Percentiles rank a stretch among this genome's conserved stretches.
These are phyloP conservation scores for Galerucella nymphaeae DNA, from an alignment of 2,888 invertebrate species.

Conservation along the genomic window DNA sequence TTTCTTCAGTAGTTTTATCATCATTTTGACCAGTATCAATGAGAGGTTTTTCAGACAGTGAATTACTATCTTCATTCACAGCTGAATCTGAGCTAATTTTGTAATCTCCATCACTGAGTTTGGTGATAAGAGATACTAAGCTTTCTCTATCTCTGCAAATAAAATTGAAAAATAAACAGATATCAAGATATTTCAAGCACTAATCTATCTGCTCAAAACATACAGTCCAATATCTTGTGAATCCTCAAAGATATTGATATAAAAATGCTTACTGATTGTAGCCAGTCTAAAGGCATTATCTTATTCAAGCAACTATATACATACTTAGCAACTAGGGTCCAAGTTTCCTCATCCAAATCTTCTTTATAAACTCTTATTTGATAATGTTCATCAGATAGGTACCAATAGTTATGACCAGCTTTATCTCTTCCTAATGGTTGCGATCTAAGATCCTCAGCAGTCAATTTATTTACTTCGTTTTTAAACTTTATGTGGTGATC, in stretches of 20 bases:
- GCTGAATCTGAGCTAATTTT: slow-evolving; percentile 70
- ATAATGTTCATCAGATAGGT: slow-evolving; percentile 87
- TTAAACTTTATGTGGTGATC: slow-evolving; percentile 95
- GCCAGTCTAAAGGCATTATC: too few relatives aligned
- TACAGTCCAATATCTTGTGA: too few relatives aligned
- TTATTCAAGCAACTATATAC: slow-evolving; percentile 38
- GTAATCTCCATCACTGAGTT: slow-evolving; percentile 78
- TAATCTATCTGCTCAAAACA: too few relatives aligned
- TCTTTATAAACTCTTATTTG: slow-evolving; percentile 94
- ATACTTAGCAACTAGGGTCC: slow-evolving; percentile 91
- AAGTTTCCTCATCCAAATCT: slow-evolving; percentile 95
- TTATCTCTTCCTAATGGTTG: slow-evolving; percentile 93
- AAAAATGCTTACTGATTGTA: too few relatives aligned
- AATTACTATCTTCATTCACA: slow-evolving; percentile 74
- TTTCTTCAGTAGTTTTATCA: slow-evolving; percentile 24
- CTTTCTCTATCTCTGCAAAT: slow-evolving; percentile 72
- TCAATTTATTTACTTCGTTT: slow-evolving; percentile 81
- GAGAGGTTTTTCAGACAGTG: slow-evolving; percentile 69
- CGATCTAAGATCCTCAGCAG: slow-evolving; percentile 83
- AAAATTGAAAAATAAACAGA: not conserved
- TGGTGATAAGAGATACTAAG: slow-evolving; percentile 80
- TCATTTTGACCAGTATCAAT: slow-evolving; percentile 68
- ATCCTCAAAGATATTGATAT: too few relatives aligned
- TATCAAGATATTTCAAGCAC: too few relatives aligned
- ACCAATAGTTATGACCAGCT: slow-evolving; percentile 93